Conservation (phyloP, 2,888 invertebrate species). For the Chirona hameri region DNA sequence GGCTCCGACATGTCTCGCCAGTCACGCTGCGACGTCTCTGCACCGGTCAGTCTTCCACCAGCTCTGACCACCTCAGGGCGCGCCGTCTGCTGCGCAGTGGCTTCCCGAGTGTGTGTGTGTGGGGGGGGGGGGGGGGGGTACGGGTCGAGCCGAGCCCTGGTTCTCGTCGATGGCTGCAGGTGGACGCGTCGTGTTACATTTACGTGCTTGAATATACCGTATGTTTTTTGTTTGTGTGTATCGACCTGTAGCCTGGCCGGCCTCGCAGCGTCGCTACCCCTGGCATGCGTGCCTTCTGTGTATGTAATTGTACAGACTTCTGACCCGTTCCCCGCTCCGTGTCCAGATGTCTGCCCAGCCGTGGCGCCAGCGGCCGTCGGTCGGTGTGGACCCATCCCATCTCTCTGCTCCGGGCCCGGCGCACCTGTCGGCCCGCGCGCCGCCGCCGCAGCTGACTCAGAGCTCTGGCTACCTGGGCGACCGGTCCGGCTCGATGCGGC, state of each 20-base stretch:
- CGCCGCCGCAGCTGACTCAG: not conserved
- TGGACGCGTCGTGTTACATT: too few relatives aligned
- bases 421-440: not conserved
- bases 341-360: not conserved
- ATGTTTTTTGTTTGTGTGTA: too few relatives aligned
- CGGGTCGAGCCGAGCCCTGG: too few relatives aligned
- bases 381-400: not conserved
- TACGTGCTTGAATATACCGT: too few relatives aligned
- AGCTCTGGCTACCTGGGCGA: slow-evolving; percentile 24
- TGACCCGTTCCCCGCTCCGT: not conserved
- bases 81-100: too few relatives aligned
- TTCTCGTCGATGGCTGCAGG: too few relatives aligned
- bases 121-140: too few relatives aligned
- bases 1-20: not conserved
- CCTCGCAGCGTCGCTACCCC: too few relatives aligned
- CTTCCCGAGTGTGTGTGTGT: too few relatives aligned
- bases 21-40: not conserved
- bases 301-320: too few relatives aligned
- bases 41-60: not conserved
- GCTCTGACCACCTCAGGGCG: too few relatives aligned
- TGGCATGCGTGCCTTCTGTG: not conserved
- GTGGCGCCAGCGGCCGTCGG: not conserved
- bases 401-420: not conserved
- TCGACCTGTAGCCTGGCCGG: not conserved
- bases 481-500: not conserved